Percentiles rank a stretch among this genome's conserved stretches.
Evolutionary conservation across 1,140 invertebrate species (phyloP).

Genomic region (Drosophila sulfurigaster): DNA sequence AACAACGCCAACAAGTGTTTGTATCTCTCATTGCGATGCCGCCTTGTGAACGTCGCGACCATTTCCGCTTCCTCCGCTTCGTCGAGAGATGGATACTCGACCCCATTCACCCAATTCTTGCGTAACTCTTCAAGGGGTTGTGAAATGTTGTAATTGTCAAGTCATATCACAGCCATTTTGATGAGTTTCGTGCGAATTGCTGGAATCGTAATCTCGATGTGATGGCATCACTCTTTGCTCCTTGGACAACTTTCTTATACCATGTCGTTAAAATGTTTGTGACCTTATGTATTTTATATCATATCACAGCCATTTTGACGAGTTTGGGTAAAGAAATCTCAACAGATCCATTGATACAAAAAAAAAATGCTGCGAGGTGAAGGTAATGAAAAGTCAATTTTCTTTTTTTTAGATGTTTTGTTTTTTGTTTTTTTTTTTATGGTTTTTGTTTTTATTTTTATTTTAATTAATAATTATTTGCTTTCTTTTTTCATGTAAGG

Average conservation of each 20-base stretch:
- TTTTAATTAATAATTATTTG: slow-evolving; percentile 81
- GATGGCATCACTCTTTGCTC: background rate
- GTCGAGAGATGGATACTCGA: background rate
- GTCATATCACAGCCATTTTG: slow-evolving; percentile 85
- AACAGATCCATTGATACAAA: slow-evolving; percentile 40
- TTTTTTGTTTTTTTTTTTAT: slow-evolving; percentile 71
- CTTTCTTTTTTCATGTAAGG: slow-evolving; percentile 75
- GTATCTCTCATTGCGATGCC: slow-evolving; percentile 13
- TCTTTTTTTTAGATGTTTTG: slow-evolving; percentile 64
- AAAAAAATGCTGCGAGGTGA: background rate
- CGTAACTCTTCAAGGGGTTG: slow-evolving; percentile 84
- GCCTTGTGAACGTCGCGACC: background rate
- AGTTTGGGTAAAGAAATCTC: slow-evolving; percentile 84
- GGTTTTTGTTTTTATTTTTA: slow-evolving; percentile 77
- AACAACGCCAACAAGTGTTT: slow-evolving; percentile 71
- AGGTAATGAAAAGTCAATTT: slow-evolving; percentile 44
- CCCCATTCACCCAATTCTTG: slow-evolving; percentile 59
- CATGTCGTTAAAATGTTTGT: slow-evolving; percentile 84
- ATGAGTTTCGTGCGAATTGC: slow-evolving; percentile 78
- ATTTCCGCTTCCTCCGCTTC: background rate
- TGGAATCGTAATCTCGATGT: background rate
- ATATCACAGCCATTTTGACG: slow-evolving; percentile 85
- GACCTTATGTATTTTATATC: slow-evolving; percentile 74
- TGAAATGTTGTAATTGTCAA: slow-evolving; percentile 77
- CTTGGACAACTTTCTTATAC: slow-evolving; percentile 76